Evolutionary conservation across 2,888 invertebrate species (phyloP), one percentile per base, ranked within the genome.

Genomic region (Andrena fulva): DNA sequence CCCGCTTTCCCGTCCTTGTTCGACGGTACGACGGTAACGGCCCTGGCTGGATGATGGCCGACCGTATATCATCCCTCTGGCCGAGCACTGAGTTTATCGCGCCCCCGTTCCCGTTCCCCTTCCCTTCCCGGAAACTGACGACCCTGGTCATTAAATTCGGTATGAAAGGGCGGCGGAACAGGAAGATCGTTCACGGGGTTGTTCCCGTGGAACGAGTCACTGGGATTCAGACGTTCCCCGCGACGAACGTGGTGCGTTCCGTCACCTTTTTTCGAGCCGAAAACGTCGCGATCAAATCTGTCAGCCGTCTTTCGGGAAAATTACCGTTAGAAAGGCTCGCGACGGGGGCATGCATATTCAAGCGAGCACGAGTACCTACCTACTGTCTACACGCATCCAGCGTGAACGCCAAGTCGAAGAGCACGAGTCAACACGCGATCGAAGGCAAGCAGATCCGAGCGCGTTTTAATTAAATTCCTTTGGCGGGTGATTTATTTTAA

Each of bases 381-480:
- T 12, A n/a, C 29, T 20, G 20, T 20, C 20, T 20, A 20, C 20
- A 4, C 4, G 42, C 12, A 42, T 12, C 42, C 42, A 42, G 42
- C 54, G 54, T 10, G 54, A n/a, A 27, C 24, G 54, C 0, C 10
- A 54, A 54, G 24, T 54, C 8, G 77, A 82, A 78, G 70, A 31
- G 62, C 62, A 66, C 54, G 10, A 56, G 24, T 56, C 4, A 27
- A 56, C 10, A 0, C 24, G 56, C 56, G 24, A 56, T 27, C 10
- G 27, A 56, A 24, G 10, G 56, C 27, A 20, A 24, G 24, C 27
- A 10, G 56, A 56, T 27, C 10, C 56, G 10, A 24, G 24, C 27
- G 35, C 24, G 50, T 67, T 87, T 85, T 87, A 87, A 87, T 87
- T 87, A 87, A 87, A 87, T 86, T 85, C 82, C 79, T 82, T 64